Conservation (phyloP, 2,797 vertebrate genomes). For the Acanthopagrus latus region DNA sequence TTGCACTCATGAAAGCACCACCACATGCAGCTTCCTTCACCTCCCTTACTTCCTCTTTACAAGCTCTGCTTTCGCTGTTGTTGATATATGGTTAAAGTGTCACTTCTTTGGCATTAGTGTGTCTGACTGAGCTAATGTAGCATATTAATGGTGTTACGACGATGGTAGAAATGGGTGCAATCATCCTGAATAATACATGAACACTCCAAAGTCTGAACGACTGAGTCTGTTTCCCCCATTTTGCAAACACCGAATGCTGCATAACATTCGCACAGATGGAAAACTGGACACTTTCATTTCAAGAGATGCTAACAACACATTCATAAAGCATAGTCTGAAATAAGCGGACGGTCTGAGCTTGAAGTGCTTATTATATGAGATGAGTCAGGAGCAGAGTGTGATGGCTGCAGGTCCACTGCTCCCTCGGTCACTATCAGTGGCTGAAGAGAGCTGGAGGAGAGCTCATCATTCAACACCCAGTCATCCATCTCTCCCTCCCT, state of each 20-base stretch:
- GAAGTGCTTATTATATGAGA: constrained; percentile 35
- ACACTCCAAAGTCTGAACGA: background rate
- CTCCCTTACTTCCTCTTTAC: background rate
- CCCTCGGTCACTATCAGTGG: constrained; percentile 52
- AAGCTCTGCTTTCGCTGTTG: background rate
- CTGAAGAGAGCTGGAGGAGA: constrained; percentile 48
- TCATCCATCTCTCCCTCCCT: constrained; percentile 57
- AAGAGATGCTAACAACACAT: constrained; percentile 15
- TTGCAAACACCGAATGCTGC: background rate
- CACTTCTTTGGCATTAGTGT: background rate
- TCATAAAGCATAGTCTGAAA: constrained; percentile 26
- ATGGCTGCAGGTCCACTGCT: constrained; percentile 34
- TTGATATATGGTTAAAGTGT: constrained; percentile 8
- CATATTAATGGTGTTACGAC: background rate
- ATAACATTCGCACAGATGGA: background rate
- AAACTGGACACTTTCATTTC: constrained; percentile 9
- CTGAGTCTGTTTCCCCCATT: background rate
- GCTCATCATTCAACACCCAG: constrained; percentile 61
- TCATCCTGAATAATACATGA: constrained; percentile 7
- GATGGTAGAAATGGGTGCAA: background rate
- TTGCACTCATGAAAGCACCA: background rate
- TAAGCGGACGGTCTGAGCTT: constrained; percentile 30
- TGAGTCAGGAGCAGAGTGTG: constrained; percentile 41
- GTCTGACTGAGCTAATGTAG: constrained; percentile 9
- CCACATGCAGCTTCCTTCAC: background rate